Evolutionary conservation across 53 echinoderm and acorn worm species (phyloP), one percentile per base, ranked within the genome.

Genomic region (Astropecten irregularis): DNA sequence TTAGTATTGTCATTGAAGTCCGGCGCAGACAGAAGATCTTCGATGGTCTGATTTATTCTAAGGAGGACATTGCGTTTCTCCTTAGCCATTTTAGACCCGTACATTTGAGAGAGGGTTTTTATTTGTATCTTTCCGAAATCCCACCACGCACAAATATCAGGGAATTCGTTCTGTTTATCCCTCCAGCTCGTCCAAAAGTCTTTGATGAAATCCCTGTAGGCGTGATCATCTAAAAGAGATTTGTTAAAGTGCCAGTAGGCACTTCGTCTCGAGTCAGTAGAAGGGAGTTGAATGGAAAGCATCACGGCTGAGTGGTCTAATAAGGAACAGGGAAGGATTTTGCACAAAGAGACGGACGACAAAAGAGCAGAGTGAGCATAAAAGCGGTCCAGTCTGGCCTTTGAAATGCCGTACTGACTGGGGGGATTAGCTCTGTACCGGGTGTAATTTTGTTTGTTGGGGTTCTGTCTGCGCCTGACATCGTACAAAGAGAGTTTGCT

Each of bases 121-220:
- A 52, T 49, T 35, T 74, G 56, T 13, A 11, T 1, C 9, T 79
- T 79, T 13, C 79, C 79, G 60, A 79, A 79, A 59, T 79, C 79
- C 46, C 62, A 79, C 79, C 62, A 79, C 1, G 59, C 8, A 10
- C 58, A 37, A 28, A 77, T 29, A 62, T 73, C 74, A 32, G 74
- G 33, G 46, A 73, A 73, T 0, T 73, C 57, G 74, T 20, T 36
- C 21, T 74, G 20, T 40, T 62, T 26, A 26, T 2, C 53, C 53
- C 62, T 57, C 79, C 79, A 79, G 27, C 42, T n/a, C 18, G 61
- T 40, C 79, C 60, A 79, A 30, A 79, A 79, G 42, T 42, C 23
- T 16, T 28, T 27, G 29, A 79, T 26, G 26, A 60, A 40, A 6
- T 62, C 59, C 25, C 25, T 57, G 44, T 79, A 79, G 13, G 39